Evolutionary conservation across 1,140 invertebrate genomes (phyloP), one percentile per base, ranked within the genome.

Genomic region (Bombus superbus): DNA sequence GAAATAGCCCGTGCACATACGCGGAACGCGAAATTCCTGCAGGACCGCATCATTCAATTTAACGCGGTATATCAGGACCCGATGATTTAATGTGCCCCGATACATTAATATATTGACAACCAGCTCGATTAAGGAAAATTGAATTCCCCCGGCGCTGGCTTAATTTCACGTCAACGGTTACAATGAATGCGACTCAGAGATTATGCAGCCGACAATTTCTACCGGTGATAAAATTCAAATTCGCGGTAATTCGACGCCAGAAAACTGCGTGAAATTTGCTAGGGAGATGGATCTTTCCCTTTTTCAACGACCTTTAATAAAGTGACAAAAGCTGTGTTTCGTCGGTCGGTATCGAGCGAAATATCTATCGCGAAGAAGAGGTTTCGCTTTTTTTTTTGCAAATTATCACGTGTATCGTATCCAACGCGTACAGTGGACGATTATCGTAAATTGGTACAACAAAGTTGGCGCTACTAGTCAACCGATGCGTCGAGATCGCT

Each of bases 401-500:
- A 86, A 86, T 78, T 68, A 66, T 57, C 10, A 22, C 59, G 59
- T 57, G 57, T 35, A 42, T 59, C 25, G 53, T 53, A 53, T 53
- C 0, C 47, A 53, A 73, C 68, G 71, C 74, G 62, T 66, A 25
- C 15, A 62, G 73, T 59, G 68, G 18, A 32, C 84, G 64, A 81
- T 87, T 73, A 77, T 75, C 78, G 80, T 82, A 86, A 82, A 73
- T 62, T 40, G 85, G 62, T 57, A 38, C 28, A 82, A 62, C 75
- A 64, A 68, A 75, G 81, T 76, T 88, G 59, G 18, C 59, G 80
- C 72, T 73, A 72, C 75, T n/a, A 83, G 85, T 83, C 74, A 69
- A 87, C 79, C 53, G 81, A n/a, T 47, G 53, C 81, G 86, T 84
- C 77, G 81, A 80, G 42, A 59, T 38, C 28, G 76, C 38, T 53